Percentiles rank a stretch among this genome's conserved stretches.
These are phyloP conservation scores for Lagopus leucura DNA, from an alignment of 2,113 vertebrate species.

Conservation along the genomic window DNA sequence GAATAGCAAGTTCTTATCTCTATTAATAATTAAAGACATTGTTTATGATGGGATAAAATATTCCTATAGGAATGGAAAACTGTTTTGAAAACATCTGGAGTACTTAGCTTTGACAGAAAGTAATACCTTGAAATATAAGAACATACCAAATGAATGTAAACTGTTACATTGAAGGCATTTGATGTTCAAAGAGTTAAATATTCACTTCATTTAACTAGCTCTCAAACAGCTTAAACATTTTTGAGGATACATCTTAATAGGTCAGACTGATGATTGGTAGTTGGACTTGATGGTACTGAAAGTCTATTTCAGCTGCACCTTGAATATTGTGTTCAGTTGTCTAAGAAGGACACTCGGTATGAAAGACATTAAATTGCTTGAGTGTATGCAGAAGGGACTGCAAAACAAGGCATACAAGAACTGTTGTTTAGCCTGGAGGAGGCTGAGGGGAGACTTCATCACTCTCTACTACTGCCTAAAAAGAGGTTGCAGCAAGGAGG, in stretches of 20 bases:
- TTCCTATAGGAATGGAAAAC: background rate
- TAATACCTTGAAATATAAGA: background rate
- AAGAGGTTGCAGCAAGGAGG: background rate
- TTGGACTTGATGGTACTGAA: background rate
- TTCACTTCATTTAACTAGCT: background rate
- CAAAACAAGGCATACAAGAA: background rate
- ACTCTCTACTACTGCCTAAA: background rate
- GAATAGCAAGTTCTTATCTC: background rate
- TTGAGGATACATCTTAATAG: background rate
- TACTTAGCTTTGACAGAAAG: constrained; percentile 11
- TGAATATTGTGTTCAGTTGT: background rate
- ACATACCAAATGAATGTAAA: background rate
- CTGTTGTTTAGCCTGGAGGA: background rate
- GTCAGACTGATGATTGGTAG: background rate
- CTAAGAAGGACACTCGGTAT: too few relatives aligned
- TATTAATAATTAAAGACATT: background rate
- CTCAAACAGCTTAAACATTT: background rate
- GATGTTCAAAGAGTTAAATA: background rate
- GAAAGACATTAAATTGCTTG: background rate
- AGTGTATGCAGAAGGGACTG: background rate
- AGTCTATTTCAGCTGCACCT: background rate
- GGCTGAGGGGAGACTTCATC: background rate
- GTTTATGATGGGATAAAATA: background rate
- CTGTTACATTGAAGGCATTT: background rate
- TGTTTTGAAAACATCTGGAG: background rate